These are phyloP conservation scores for Scortum barcoo DNA, from an alignment of 2,113 vertebrate species.

Conservation along the genomic window DNA sequence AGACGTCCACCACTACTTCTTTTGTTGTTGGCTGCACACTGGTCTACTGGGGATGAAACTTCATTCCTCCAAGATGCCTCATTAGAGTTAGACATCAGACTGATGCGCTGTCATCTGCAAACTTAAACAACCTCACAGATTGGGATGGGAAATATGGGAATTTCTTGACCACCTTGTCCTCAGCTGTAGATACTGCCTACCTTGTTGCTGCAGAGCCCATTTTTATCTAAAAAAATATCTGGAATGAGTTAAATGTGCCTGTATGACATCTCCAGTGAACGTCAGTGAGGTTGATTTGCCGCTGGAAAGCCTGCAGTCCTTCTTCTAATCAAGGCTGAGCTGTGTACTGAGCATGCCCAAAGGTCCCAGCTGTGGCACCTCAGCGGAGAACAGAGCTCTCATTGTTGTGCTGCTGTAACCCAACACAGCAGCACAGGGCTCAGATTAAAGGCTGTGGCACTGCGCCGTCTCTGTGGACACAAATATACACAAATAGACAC, in stretches of 20 bases:
- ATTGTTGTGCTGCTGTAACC: slow-evolving; percentile 76
- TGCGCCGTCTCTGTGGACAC: slow-evolving; percentile 45
- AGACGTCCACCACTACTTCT: not conserved
- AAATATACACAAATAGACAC: slow-evolving; percentile 66
- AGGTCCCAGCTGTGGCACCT: slow-evolving; percentile 72
- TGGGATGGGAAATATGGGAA: not conserved
- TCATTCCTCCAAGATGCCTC: not conserved
- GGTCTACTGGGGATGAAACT: not conserved
- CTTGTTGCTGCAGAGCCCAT: not conserved
- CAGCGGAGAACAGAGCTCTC: slow-evolving; percentile 70
- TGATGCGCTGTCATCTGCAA: not conserved
- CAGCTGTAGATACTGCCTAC: not conserved
- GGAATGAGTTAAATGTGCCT: not conserved
- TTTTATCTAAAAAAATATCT: not conserved
- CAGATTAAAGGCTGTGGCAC: slow-evolving; percentile 70
- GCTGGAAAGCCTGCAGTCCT: slow-evolving; percentile 27
- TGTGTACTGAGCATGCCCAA: slow-evolving; percentile 72
- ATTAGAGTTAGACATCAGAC: not conserved
- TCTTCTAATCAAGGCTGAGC: slow-evolving; percentile 47
- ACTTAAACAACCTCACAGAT: not conserved
- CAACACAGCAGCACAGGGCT: slow-evolving; percentile 64
- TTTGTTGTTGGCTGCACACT: not conserved
- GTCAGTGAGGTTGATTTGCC: slow-evolving; percentile 12
- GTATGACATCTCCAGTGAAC: slow-evolving; percentile 11
- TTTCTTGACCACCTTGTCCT: not conserved